A percentile compares a stretch with the other conserved stretches of the same genome.
These are phyloP conservation scores for Smithornis capensis DNA, from an alignment of 2,113 vertebrate genomes.

Conservation along the genomic window DNA sequence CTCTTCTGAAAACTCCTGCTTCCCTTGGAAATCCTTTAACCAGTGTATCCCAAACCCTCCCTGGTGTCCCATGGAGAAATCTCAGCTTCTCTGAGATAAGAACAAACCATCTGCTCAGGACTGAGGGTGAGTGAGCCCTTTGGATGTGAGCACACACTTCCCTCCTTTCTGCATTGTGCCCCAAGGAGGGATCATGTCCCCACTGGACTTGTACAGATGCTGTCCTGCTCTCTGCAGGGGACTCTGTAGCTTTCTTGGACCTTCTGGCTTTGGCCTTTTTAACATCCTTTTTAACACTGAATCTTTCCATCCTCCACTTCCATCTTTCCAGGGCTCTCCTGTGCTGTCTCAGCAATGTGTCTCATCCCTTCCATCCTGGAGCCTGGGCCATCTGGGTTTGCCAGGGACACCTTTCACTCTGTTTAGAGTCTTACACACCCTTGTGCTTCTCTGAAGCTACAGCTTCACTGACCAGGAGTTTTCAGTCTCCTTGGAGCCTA, in stretches of 20 bases:
- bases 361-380: background rate
- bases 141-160: rapidly evolving
- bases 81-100: background rate
- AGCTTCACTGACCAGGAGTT: background rate
- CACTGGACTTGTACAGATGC: background rate
- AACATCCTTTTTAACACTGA: background rate
- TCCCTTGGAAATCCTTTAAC: background rate
- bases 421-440: background rate
- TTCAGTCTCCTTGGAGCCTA: background rate
- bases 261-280: background rate
- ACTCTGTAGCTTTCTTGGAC: background rate
- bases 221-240: background rate
- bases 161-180: background rate
- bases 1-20: background rate
- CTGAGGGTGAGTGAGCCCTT: background rate
- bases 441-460: background rate
- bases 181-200: background rate
- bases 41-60: background rate
- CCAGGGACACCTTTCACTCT: background rate
- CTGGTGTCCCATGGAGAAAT: background rate
- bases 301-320: background rate
- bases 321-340: background rate
- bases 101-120: background rate
- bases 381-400: background rate
- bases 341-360: background rate